phyloP scores from a whole-genome alignment of 2,113 vertebrate genomes.

The Tenrec ecaudatus region DNA sequence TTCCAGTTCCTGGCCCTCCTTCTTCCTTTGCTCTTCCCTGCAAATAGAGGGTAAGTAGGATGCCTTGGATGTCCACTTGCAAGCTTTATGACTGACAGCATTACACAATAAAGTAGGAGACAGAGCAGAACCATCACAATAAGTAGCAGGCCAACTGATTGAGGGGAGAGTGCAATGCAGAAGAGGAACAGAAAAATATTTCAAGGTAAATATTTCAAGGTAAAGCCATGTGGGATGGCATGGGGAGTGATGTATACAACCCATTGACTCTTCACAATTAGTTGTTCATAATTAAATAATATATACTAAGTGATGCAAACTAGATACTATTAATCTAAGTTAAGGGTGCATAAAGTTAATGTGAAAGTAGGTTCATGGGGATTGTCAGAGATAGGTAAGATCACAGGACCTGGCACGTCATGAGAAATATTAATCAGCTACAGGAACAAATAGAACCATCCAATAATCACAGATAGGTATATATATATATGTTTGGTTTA shows the following conservation, averaged over 20 bases:
- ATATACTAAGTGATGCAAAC: neutral
- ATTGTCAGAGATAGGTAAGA: neutral
- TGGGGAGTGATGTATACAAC: neutral
- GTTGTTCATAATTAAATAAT: neutral
- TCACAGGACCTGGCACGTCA: no score
- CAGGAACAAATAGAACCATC: accelerated
- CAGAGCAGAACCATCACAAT: neutral
- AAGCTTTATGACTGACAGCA: neutral
- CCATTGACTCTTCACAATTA: neutral
- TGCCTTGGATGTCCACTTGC: neutral
- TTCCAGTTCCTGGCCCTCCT: neutral
- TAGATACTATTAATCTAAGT: neutral
- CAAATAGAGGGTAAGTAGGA: neutral
- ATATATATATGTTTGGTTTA: no score
- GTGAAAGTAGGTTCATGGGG: neutral
- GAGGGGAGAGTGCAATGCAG: no score
- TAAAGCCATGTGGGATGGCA: neutral
- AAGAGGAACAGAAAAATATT: neutral
- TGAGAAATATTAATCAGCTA: neutral
- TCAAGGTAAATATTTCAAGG: neutral
- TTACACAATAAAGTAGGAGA: neutral
- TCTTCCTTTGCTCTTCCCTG: neutral
- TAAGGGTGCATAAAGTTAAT: neutral
- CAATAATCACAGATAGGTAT: no score
- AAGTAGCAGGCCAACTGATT: neutral